Conservation (phyloP, 1,140 invertebrate species). For the Macrotrachela quadricornifera region DNA sequence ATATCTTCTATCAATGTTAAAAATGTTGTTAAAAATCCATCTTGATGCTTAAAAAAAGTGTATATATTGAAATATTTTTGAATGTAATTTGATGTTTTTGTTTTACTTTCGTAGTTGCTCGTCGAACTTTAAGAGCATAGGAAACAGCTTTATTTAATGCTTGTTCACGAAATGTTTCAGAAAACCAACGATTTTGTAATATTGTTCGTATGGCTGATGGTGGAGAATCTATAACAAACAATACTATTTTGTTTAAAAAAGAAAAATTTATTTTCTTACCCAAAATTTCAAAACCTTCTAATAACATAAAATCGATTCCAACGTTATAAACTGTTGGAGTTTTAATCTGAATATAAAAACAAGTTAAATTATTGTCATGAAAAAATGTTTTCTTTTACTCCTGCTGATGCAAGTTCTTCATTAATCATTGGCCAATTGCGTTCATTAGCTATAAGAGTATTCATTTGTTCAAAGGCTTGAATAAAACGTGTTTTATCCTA, state of each 20-base stretch:
- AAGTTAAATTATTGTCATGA: constrained; percentile 1
- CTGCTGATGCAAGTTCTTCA: constrained; percentile 56
- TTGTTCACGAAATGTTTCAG: constrained; percentile 85
- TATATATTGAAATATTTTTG: too few species aligned
- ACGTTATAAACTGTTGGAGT: constrained; percentile 64
- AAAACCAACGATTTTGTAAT: constrained; percentile 83
- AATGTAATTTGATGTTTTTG: not conserved
- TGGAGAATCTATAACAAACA: constrained; percentile 51
- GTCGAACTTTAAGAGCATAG: constrained; percentile 81
- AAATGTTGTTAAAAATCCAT: constrained; percentile 86
- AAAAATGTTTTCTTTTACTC: constrained; percentile 32
- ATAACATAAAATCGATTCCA: constrained; percentile 78
- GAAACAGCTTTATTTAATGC: constrained; percentile 85
- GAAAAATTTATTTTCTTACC: too few species aligned
- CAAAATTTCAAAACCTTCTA: constrained; percentile 89
- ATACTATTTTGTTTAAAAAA: too few species aligned
- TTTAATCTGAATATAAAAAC: constrained; percentile 38
- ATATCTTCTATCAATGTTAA: constrained; percentile 82
- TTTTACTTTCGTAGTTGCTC: constrained; percentile 51
- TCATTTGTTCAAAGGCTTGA: constrained; percentile 65
- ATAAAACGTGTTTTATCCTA: constrained; percentile 79
- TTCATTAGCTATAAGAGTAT: constrained; percentile 54
- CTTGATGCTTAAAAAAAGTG: constrained; percentile 43
- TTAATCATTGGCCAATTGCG: constrained; percentile 46
- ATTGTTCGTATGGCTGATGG: constrained; percentile 70